Percentiles rank a stretch among this genome's conserved stretches.
Conservation (phyloP, 1,140 invertebrate species). For the Drosophila sechellia region DNA sequence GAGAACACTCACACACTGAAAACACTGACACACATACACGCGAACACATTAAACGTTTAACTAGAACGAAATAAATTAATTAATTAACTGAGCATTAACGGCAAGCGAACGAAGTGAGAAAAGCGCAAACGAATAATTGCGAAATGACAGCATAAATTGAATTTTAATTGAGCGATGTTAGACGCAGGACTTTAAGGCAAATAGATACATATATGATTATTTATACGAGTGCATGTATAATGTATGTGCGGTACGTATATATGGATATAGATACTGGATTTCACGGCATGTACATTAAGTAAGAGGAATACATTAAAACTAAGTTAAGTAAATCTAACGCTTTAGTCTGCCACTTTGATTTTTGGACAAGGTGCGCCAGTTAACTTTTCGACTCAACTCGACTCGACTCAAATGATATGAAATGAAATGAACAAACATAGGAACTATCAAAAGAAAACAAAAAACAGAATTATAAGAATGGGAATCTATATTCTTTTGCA, state of each 20-base stretch:
- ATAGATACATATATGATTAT: constrained; percentile 69
- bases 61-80: constrained; percentile 60
- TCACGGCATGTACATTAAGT: constrained; percentile 72
- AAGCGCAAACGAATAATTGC: constrained; percentile 20
- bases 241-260: constrained; percentile 48
- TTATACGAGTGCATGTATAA: constrained; percentile 59
- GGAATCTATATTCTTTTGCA: constrained; percentile 60
- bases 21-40: not conserved
- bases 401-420: constrained; percentile 8
- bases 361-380: constrained; percentile 78
- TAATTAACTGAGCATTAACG: constrained; percentile 49
- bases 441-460: constrained; percentile 25
- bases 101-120: constrained; percentile 29
- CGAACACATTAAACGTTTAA: constrained; percentile 47
- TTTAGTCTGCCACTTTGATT: constrained; percentile 82
- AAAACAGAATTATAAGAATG: constrained; percentile 34
- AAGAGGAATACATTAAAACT: constrained; percentile 62
- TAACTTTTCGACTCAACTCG: constrained; percentile 61
- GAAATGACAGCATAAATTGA: constrained; percentile 48
- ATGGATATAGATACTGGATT: constrained; percentile 59
- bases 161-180: constrained; percentile 52
- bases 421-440: constrained; percentile 31
- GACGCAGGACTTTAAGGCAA: constrained; percentile 49
- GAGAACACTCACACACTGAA: not conserved
- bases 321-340: constrained; percentile 80